phyloP scores from a whole-genome alignment of 2,888 invertebrate genomes.

The Mimumesa dahlbomi region DNA sequence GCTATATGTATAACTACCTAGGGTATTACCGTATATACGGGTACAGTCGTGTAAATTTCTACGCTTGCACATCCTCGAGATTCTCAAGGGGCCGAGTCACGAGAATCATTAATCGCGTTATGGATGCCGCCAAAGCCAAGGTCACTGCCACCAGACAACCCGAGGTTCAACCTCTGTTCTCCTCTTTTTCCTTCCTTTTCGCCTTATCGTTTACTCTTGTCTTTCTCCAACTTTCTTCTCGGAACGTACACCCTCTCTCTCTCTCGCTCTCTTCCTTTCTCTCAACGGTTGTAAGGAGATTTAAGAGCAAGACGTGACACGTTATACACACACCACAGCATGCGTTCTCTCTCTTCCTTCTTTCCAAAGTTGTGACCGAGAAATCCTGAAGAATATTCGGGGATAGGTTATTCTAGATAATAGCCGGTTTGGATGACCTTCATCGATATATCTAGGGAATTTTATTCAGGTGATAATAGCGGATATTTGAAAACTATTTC shows the following conservation, averaged over 20 bases:
- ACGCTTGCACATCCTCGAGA: conserved; percentile 31
- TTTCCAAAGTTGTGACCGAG: too few relatives aligned
- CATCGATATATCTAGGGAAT: too few relatives aligned
- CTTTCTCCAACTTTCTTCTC: neutral
- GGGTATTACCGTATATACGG: neutral
- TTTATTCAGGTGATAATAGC: too few relatives aligned
- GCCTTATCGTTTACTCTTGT: conserved; percentile 7
- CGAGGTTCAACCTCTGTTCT: conserved; percentile 31
- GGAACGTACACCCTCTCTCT: neutral
- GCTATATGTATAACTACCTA: neutral
- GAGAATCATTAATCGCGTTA: conserved; percentile 66
- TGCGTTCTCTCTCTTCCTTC: neutral
- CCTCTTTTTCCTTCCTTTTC: conserved; percentile 2
- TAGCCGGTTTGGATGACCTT: conserved; percentile 23
- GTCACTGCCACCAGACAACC: conserved; percentile 52
- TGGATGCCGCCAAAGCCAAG: conserved; percentile 68
- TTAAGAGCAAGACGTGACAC: conserved; percentile 51
- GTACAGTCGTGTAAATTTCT: conserved; percentile 27
- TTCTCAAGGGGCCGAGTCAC: conserved; percentile 40
- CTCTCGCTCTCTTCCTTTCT: neutral
- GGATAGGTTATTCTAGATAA: conserved; percentile 3
- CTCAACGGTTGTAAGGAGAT: conserved; percentile 32
- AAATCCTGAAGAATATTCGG: conserved; percentile 18
- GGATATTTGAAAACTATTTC: too few relatives aligned
- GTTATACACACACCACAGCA: conserved; percentile 10